Base-by-base conservation (phyloP, 2,113 vertebrate species). In the Urocolius indicus region DNA sequence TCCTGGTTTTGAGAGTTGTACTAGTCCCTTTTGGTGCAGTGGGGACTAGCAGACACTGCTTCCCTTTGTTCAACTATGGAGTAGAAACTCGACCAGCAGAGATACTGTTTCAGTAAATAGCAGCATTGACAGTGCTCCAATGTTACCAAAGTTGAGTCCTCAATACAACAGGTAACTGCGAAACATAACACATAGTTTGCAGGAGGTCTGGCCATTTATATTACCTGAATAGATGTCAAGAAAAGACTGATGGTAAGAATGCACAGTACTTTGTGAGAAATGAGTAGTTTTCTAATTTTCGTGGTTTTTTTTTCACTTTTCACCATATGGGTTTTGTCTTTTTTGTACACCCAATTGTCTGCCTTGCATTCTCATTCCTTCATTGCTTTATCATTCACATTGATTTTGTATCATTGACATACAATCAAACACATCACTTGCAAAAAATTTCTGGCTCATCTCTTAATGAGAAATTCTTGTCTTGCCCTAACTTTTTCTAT, bases 111-210 rank as follows among this genome's bases (percentile, higher is more conserved):
- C 57, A 67, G 48, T 18, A 67, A 41, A 54, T 0, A 20, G 36
- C 17, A 29, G 45, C 23, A 71, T 27, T 20, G 48, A 30, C 19
- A 23, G 23, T 16, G 8, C 27, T 81, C 43, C 62, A 26, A 41
- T 21, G 3, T 43, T 77, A 38, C 49, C 20, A 45, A 76, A 3
- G 7, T 18, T 9, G 36, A 66, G 23, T 57, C 36, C 65, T 81
- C 6, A 10, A 77, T 36, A n/a, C 8, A 38, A 68, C 8, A 5
- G 29, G 6, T 12, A 57, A 18, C 15, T 84, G 59, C 63, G 24
- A 1, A 2, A 17, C 46, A 52, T 12, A 55, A 16, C 22, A 27
- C 0, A 0, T 14, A 29, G 29, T 57, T 69, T 66, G 15, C 22
- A 32, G 17, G 6, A 77, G 32, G 1, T 38, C 20, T 74, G 29